phyloP scores from a whole-genome alignment of 2,797 vertebrate genomes.

The Lacerta agilis region DNA sequence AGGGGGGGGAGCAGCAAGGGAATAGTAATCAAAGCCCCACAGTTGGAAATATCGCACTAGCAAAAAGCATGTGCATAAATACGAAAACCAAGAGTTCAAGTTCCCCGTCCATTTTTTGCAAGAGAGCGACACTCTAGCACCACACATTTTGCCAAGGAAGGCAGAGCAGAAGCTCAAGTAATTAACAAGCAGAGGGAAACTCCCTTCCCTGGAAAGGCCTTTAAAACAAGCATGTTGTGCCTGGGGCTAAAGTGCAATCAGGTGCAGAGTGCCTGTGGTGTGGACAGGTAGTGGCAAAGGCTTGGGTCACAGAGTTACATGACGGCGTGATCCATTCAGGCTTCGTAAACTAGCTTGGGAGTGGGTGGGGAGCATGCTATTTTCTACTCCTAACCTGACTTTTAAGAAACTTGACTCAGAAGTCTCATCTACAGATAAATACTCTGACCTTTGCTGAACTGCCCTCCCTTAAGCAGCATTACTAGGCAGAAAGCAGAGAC shows the following conservation, averaged over 20 bases:
- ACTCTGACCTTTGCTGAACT: background rate
- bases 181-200: background rate
- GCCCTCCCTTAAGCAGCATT: background rate
- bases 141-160: background rate
- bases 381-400: background rate
- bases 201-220: background rate
- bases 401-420: background rate
- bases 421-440: background rate
- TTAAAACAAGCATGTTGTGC: background rate
- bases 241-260: background rate
- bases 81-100: background rate
- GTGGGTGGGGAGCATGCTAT: background rate
- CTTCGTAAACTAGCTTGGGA: background rate
- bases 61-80: background rate
- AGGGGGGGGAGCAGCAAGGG: too few relatives aligned
- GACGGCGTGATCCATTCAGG: too few relatives aligned
- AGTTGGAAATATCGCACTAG: background rate
- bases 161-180: too few relatives aligned
- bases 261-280: too few relatives aligned
- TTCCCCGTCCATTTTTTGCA: background rate
- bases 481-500: background rate
- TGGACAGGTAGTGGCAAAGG: too few relatives aligned
- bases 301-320: too few relatives aligned
- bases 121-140: background rate
- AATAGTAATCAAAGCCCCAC: background rate